Conservation (phyloP, 2,797 vertebrate genomes). For the Anabas testudineus region DNA sequence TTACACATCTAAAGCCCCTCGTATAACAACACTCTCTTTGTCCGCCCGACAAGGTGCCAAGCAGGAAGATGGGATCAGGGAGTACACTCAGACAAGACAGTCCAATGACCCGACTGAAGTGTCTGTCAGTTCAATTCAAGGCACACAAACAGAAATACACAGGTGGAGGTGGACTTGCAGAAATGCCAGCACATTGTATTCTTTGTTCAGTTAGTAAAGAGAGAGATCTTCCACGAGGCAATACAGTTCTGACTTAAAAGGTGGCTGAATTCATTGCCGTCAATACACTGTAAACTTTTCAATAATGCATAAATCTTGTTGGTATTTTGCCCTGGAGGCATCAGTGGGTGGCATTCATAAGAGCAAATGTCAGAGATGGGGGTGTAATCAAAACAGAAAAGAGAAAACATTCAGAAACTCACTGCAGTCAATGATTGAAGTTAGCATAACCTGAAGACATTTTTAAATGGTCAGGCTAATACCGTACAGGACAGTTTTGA, state of each 20-base stretch:
- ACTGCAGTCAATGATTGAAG: constrained; percentile 1
- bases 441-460: constrained; percentile 1
- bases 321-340: constrained; percentile 21
- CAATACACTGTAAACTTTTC: constrained; percentile 7
- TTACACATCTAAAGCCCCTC: constrained; percentile 69
- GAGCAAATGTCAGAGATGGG: constrained; percentile 51
- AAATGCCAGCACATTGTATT: not conserved
- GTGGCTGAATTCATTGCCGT: constrained; percentile 3
- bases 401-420: constrained; percentile 26
- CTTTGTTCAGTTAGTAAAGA: constrained; percentile 5
- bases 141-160: constrained; percentile 10
- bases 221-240: not conserved
- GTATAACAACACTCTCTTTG: constrained; percentile 67
- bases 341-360: constrained; percentile 42
- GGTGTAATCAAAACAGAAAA: constrained; percentile 34
- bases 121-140: constrained; percentile 11
- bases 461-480: constrained; percentile 32
- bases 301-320: constrained; percentile 27
- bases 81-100: constrained; percentile 34
- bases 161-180: not conserved
- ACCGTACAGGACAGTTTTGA: not conserved
- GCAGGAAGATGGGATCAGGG: constrained; percentile 45
- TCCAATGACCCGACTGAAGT: constrained; percentile 41
- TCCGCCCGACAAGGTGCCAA: constrained; percentile 47
- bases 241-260: not conserved